Evolutionary conservation across 2,888 invertebrate species (phyloP).

Genomic region (Drosophila barbarae): DNA sequence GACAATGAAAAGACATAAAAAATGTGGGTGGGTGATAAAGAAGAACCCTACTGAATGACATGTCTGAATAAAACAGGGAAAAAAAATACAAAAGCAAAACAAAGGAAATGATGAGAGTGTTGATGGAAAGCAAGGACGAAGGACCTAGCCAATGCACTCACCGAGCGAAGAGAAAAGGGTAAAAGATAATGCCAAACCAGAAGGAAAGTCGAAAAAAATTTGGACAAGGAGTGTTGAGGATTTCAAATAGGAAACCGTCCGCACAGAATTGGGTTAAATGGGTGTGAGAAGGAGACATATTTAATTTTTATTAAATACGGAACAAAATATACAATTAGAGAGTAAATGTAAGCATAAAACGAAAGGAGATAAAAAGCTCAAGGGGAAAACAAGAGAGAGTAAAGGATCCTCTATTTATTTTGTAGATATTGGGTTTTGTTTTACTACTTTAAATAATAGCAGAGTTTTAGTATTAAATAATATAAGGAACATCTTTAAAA

Average conservation of each 20-base stretch:
- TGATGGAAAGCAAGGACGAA: slow-evolving; percentile 33
- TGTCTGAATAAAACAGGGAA: slow-evolving; percentile 26
- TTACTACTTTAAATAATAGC: neutral
- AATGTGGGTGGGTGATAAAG: slow-evolving; percentile 21
- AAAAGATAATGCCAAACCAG: slow-evolving; percentile 26
- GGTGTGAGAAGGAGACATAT: slow-evolving; percentile 14
- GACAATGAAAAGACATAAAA: slow-evolving; percentile 54
- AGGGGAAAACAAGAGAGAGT: neutral
- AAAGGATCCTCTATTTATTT: neutral
- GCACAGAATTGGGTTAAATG: slow-evolving; percentile 28
- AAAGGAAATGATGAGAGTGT: slow-evolving; percentile 33
- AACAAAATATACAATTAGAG: slow-evolving; percentile 23
- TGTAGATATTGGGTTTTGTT: slow-evolving; percentile 11
- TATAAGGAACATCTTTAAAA: neutral
- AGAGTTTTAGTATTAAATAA: neutral
- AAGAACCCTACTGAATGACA: slow-evolving; percentile 36
- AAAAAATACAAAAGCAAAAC: slow-evolving; percentile 22
- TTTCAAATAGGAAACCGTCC: neutral
- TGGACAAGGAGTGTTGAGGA: neutral
- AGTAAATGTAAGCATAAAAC: slow-evolving; percentile 17
- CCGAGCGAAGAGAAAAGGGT: slow-evolving; percentile 2
- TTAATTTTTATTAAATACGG: slow-evolving; percentile 29
- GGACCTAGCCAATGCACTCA: slow-evolving; percentile 34
- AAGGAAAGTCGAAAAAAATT: slow-evolving; percentile 12
- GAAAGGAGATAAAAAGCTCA: neutral